phyloP scores from a whole-genome alignment of 2,888 invertebrate genomes.

The Nomada ruficornis region DNA sequence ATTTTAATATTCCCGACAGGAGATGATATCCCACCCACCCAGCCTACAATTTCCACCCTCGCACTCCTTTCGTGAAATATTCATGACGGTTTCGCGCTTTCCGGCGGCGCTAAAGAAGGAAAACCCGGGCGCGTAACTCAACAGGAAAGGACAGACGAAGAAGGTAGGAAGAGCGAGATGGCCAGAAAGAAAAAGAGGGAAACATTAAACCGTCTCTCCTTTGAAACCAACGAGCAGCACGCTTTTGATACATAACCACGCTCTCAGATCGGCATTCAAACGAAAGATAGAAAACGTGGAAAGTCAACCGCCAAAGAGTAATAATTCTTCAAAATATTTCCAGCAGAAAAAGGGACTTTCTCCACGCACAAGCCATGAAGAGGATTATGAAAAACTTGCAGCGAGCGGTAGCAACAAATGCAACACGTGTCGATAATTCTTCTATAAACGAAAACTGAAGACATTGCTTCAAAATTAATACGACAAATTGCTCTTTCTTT shows the following conservation, averaged over 20 bases:
- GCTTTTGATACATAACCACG: slow-evolving; percentile 32
- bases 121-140: slow-evolving; percentile 33
- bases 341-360: not conserved
- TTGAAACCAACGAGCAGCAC: slow-evolving; percentile 40
- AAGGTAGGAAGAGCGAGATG: slow-evolving; percentile 3
- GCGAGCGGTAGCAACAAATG: no score
- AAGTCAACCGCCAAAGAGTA: slow-evolving; percentile 2
- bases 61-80: slow-evolving; percentile 73
- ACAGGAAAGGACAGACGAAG: slow-evolving; percentile 7
- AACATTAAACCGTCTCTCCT: slow-evolving; percentile 41
- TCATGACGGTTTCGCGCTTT: slow-evolving; percentile 71
- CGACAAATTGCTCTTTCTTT: no score
- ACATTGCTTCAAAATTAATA: no score
- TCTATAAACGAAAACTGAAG: no score
- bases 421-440: no score
- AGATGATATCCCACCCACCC: slow-evolving; percentile 67
- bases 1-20: slow-evolving; percentile 78
- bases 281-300: not conserved
- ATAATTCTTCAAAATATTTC: not conserved
- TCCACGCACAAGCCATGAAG: no score
- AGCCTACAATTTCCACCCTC: slow-evolving; percentile 40
- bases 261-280: slow-evolving; percentile 11
- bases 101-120: slow-evolving; percentile 40
- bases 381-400: no score
- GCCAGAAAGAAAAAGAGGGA: not conserved